Conservation (phyloP, 2,113 vertebrate species). For the Neolamprologus hecqui region DNA sequence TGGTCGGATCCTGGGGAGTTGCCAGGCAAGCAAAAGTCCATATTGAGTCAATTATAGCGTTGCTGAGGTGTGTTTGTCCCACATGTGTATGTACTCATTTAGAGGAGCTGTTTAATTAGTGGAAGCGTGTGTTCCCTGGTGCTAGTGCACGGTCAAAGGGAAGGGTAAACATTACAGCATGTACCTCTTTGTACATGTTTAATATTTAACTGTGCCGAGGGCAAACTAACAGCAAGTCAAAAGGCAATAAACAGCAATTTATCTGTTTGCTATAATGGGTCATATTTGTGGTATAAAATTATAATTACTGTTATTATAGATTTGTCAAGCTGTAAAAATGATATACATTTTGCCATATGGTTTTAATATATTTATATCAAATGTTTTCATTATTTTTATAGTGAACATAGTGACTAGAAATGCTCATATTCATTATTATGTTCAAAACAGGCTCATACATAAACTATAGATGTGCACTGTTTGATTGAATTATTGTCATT, state of each 20-base stretch:
- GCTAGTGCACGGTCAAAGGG: not conserved
- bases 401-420: not conserved
- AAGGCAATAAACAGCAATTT: not conserved
- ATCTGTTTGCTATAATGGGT: not conserved
- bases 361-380: not conserved
- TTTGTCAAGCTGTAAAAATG: not conserved
- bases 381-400: not conserved
- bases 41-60: slow-evolving; percentile 43
- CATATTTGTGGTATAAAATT: not conserved
- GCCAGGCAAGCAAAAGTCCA: slow-evolving; percentile 29
- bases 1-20: slow-evolving; percentile 29
- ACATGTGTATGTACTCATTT: not conserved
- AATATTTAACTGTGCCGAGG: not conserved
- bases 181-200: not conserved
- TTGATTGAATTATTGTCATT: not conserved
- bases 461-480: not conserved
- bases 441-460: not conserved
- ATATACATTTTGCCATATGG: not conserved
- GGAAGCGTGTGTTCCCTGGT: not conserved
- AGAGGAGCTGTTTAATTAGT: slow-evolving; percentile 25
- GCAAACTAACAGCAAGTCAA: not conserved
- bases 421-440: not conserved
- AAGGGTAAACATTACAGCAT: not conserved
- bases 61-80: slow-evolving; percentile 1
- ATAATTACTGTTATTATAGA: not conserved